phyloP scores from a whole-genome alignment of 2,797 vertebrate species.

The Emydoidea blandingii region DNA sequence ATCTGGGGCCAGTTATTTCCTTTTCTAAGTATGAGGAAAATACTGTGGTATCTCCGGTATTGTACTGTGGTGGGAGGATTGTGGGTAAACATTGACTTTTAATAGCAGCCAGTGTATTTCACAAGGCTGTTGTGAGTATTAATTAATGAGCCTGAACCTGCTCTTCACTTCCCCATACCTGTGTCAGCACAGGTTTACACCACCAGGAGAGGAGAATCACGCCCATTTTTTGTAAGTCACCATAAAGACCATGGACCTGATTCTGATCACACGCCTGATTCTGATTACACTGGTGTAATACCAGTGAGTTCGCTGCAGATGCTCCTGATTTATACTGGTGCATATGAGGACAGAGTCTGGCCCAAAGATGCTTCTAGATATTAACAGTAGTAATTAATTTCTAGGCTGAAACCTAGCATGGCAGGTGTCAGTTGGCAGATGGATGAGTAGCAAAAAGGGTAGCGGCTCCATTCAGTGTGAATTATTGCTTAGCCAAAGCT shows the following conservation, averaged over 20 bases:
- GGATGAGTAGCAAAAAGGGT: slow-evolving; percentile 42
- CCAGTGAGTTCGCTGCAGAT: slow-evolving; percentile 24
- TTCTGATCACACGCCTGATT: slow-evolving; percentile 53
- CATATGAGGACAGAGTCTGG: slow-evolving; percentile 56
- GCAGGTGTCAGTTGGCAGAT: slow-evolving; percentile 47
- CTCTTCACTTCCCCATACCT: slow-evolving; percentile 46
- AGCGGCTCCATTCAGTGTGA: slow-evolving; percentile 5
- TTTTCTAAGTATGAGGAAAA: slow-evolving; percentile 12
- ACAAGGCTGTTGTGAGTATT: slow-evolving; percentile 68
- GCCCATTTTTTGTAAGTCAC: slow-evolving; percentile 39
- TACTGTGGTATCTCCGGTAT: not conserved
- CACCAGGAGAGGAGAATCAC: slow-evolving; percentile 53
- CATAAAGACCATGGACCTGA: slow-evolving; percentile 53
- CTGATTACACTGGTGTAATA: slow-evolving; percentile 37
- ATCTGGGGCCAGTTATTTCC: slow-evolving; percentile 9
- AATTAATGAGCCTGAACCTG: slow-evolving; percentile 58
- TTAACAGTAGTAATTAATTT: slow-evolving; percentile 57
- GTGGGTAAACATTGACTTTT: slow-evolving; percentile 52
- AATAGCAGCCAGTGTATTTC: slow-evolving; percentile 9
- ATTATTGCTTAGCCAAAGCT: slow-evolving; percentile 21
- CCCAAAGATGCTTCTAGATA: slow-evolving; percentile 56
- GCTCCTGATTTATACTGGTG: slow-evolving; percentile 38
- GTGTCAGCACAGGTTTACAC: slow-evolving; percentile 56
- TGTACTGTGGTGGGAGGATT: not conserved
- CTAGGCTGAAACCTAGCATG: slow-evolving; percentile 40